phyloP scores from a whole-genome alignment of 2,113 vertebrate species.

The Tenrec ecaudatus region DNA sequence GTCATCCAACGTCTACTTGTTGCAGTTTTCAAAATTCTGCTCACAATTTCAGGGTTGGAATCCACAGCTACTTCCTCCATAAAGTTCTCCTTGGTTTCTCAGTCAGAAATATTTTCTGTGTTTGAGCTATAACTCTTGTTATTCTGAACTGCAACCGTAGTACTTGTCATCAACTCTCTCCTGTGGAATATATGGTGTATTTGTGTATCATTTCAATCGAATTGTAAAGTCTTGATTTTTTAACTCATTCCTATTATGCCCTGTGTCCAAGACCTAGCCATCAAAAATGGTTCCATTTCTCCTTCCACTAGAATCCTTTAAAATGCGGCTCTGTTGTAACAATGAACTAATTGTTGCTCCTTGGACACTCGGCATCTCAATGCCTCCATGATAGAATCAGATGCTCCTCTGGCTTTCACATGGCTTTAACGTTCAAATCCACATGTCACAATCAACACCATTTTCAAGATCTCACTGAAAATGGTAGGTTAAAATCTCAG shows the following conservation, averaged over 20 bases:
- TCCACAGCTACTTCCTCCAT: background rate
- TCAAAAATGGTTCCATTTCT: background rate
- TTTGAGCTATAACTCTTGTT: background rate
- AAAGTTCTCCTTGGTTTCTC: background rate
- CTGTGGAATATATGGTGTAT: too few species aligned
- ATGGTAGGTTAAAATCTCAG: background rate
- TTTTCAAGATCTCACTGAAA: background rate
- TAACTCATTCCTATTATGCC: background rate
- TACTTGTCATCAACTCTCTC: background rate
- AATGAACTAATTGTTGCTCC: background rate
- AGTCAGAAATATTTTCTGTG: background rate
- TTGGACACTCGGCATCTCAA: background rate
- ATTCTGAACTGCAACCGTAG: background rate
- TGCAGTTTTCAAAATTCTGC: background rate
- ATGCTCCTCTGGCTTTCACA: background rate
- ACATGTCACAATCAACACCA: slow-evolving; percentile 2
- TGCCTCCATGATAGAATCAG: background rate
- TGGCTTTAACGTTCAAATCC: background rate
- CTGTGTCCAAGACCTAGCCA: background rate
- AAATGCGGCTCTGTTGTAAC: background rate
- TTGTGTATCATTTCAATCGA: background rate
- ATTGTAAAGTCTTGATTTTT: background rate
- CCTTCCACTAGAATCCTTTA: background rate
- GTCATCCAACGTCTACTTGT: background rate
- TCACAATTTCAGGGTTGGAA: background rate